These are phyloP conservation scores for Thera britannica DNA, from an alignment of 2,888 invertebrate species.

Conservation along the genomic window DNA sequence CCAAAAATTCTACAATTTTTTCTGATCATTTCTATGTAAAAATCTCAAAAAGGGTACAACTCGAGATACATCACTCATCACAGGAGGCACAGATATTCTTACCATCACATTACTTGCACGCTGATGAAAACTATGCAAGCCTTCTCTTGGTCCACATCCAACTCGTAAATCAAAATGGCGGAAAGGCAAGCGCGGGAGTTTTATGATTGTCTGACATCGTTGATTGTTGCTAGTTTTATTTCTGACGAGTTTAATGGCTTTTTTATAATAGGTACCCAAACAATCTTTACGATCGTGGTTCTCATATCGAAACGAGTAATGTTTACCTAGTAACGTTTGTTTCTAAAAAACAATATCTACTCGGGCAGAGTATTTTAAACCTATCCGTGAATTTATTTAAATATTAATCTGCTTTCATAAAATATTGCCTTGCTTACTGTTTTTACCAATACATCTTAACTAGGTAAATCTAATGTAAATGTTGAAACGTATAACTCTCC, in stretches of 20 bases:
- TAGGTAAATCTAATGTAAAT: background rate
- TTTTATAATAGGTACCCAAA: conserved; percentile 20
- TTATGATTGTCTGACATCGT: conserved; percentile 61
- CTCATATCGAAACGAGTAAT: conserved; percentile 4
- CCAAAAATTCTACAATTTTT: no score
- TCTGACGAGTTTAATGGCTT: conserved; percentile 16
- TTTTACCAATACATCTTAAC: no score
- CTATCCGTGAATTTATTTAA: no score
- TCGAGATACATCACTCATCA: no score
- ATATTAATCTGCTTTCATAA: no score
- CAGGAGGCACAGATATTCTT: no score
- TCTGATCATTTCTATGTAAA: no score
- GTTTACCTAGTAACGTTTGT: background rate
- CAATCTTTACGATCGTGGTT: conserved; percentile 17
- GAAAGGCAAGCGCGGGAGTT: conserved; percentile 69
- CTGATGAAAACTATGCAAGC: conserved; percentile 37
- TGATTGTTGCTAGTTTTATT: conserved; percentile 29
- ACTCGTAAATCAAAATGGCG: conserved; percentile 76
- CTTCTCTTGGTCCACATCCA: conserved; percentile 68
- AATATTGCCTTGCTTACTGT: no score
- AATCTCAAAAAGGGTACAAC: no score
- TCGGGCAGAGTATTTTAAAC: no score
- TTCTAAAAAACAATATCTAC: background rate
- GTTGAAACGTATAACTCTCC: background rate
- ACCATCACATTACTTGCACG: conserved; percentile 11